Percentiles rank a stretch among this genome's conserved stretches.
Evolutionary conservation across 2,113 vertebrate species (phyloP).

Genomic region (Coptodon bakossiorum): DNA sequence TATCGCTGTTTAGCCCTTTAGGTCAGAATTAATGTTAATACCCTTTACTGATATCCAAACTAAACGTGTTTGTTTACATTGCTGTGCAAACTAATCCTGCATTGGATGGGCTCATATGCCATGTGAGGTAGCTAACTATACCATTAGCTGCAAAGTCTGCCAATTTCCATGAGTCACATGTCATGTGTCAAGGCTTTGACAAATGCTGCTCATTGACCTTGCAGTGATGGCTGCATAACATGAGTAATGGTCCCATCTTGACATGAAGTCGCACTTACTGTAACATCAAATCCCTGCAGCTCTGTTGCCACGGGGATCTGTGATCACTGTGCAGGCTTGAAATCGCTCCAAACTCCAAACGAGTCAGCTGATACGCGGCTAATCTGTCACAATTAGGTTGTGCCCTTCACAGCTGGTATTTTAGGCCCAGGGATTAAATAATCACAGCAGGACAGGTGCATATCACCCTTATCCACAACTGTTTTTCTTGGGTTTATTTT

Average conservation of each 20-base stretch:
- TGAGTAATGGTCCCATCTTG: slow-evolving; percentile 8
- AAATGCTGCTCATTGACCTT: slow-evolving; percentile 30
- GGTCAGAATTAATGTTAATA: neutral
- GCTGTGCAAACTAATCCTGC: neutral
- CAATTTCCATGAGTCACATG: neutral
- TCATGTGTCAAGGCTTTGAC: slow-evolving; percentile 1
- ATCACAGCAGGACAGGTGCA: slow-evolving; percentile 8
- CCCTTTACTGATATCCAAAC: neutral
- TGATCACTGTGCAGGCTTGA: neutral
- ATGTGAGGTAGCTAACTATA: neutral
- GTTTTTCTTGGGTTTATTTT: neutral
- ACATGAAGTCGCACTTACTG: neutral
- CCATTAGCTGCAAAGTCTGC: neutral
- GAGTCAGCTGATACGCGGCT: slow-evolving; percentile 27
- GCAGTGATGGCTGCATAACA: neutral
- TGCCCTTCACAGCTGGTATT: slow-evolving; percentile 39
- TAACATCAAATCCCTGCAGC: neutral
- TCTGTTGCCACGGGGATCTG: neutral
- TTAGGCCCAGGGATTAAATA: slow-evolving; percentile 19
- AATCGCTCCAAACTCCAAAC: neutral
- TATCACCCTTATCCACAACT: neutral
- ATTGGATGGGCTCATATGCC: neutral
- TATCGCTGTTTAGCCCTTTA: neutral
- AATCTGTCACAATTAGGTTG: slow-evolving; percentile 44
- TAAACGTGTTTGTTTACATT: neutral